Percentiles rank a stretch among this genome's conserved stretches.
Conservation (phyloP, 2,888 invertebrate genomes). For the Lutraria lutraria region DNA sequence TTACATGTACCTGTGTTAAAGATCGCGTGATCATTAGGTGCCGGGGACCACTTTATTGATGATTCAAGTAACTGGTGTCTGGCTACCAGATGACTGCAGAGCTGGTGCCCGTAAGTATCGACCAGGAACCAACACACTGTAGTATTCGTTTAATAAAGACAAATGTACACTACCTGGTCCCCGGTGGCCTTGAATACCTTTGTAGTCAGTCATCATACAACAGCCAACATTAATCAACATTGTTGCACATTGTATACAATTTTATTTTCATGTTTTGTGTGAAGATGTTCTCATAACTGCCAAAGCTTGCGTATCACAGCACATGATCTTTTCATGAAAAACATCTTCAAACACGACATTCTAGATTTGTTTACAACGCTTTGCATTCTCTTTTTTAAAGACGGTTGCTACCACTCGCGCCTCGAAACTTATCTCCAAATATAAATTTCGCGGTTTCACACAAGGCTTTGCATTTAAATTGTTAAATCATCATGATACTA, state of each 20-base stretch:
- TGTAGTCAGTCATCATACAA: not conserved
- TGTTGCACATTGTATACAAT: not conserved
- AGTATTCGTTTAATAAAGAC: no score
- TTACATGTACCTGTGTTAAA: no score
- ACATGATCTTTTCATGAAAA: not conserved
- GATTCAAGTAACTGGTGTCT: no score
- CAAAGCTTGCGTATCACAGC: not conserved
- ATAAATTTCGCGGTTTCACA: no score
- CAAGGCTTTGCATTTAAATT: no score
- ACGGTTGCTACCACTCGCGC: not conserved
- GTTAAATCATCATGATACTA: no score
- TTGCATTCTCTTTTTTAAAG: not conserved
- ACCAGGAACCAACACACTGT: no score
- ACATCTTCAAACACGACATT: not conserved
- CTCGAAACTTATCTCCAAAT: not conserved
- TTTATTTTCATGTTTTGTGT: not conserved
- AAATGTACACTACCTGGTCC: no score
- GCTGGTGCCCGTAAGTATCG: no score
- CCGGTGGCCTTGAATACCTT: not conserved
- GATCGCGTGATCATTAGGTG: no score
- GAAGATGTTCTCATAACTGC: not conserved
- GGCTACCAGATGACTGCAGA: no score
- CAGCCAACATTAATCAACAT: not conserved
- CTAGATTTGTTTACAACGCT: not conserved
- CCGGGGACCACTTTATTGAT: no score